These are phyloP conservation scores for Cotesia vestalis DNA, from an alignment of 1,140 invertebrate species.

Conservation along the genomic window DNA sequence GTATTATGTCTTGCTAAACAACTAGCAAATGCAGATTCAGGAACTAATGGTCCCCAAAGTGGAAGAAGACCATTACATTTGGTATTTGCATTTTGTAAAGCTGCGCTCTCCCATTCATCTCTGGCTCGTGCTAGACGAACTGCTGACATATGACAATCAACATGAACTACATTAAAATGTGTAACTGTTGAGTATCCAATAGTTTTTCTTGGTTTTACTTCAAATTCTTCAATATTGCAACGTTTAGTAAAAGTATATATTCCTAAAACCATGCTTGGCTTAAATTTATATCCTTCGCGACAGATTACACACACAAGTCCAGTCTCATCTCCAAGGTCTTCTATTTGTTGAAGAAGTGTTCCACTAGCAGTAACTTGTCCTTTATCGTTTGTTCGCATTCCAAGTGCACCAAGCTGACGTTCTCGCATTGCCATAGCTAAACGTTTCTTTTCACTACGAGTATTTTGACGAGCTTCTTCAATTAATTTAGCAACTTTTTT, in stretches of 20 bases:
- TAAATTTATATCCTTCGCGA: conserved; percentile 96
- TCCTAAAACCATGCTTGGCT: conserved; percentile 89
- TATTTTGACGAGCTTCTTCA: conserved; percentile 91
- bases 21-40: conserved; percentile 93
- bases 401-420: conserved; percentile 92
- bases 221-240: conserved; percentile 93
- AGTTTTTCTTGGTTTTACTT: conserved; percentile 84
- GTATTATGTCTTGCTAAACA: conserved; percentile 91
- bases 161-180: conserved; percentile 98
- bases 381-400: conserved; percentile 95
- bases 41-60: conserved; percentile 94
- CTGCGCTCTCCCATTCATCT: conserved; percentile 98
- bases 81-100: conserved; percentile 96
- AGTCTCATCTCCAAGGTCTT: conserved; percentile 93
- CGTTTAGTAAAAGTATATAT: conserved; percentile 98
- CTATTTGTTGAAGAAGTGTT: conserved; percentile 90
- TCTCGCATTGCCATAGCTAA: conserved; percentile 97
- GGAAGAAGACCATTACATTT: conserved; percentile 96
- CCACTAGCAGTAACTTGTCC: conserved; percentile 92
- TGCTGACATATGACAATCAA: conserved; percentile 97
- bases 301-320: conserved; percentile 98
- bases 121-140: conserved; percentile 79
- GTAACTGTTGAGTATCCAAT: conserved; percentile 93
- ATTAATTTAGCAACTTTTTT: conserved; percentile 83
- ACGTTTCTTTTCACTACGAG: conserved; percentile 93